A percentile compares a stretch with the other conserved stretches of the same genome.
Conservation (phyloP, 2,113 vertebrate species). For the Camelus bactrianus region DNA sequence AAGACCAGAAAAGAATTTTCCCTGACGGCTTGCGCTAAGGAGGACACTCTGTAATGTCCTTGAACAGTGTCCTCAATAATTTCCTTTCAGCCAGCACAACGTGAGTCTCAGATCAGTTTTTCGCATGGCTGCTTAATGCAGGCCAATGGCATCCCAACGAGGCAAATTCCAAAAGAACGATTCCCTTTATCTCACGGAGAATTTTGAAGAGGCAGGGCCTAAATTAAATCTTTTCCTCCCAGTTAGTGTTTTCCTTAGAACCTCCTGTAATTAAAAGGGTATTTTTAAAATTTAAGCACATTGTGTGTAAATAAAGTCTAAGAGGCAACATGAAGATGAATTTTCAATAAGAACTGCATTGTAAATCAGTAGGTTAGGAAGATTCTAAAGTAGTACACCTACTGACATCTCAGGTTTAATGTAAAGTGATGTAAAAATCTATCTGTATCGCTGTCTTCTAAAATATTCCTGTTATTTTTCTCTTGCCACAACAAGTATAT, state of each 20-base stretch:
- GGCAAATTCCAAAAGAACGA: background rate
- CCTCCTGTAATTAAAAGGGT: constrained; percentile 34
- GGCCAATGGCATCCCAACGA: background rate
- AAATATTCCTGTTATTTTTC: background rate
- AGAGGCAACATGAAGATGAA: background rate
- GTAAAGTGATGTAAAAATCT: constrained; percentile 7
- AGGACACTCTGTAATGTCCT: background rate
- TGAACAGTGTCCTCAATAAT: constrained; percentile 27
- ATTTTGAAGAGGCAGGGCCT: background rate
- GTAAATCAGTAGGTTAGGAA: background rate
- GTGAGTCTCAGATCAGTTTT: background rate
- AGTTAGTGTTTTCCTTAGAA: constrained; percentile 50
- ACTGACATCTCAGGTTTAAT: constrained; percentile 8
- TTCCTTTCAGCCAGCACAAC: background rate
- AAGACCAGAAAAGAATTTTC: background rate
- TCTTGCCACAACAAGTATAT: background rate
- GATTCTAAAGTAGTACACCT: background rate
- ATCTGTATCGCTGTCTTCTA: background rate
- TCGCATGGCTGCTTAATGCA: background rate
- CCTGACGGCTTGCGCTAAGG: background rate
- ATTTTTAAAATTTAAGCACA: background rate
- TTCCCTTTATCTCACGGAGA: constrained; percentile 37
- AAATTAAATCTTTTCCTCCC: constrained; percentile 34
- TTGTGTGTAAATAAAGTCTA: constrained; percentile 28
- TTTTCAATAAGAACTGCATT: constrained; percentile 39